phyloP scores from a whole-genome alignment of 2,113 vertebrate genomes.

The Gracilinanus agilis region DNA sequence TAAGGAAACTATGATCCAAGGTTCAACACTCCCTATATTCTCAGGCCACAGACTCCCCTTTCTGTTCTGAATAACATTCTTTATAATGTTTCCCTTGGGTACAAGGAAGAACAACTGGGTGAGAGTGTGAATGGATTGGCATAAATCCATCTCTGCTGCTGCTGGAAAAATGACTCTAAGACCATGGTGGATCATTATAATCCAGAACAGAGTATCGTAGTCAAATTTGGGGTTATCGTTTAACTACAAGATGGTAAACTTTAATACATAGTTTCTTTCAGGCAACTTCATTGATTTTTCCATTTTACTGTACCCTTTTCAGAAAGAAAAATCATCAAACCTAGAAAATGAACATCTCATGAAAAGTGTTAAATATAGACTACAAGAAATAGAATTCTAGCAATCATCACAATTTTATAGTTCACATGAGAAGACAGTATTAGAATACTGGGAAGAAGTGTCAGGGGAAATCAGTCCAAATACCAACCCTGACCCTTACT shows the following conservation, averaged over 20 bases:
- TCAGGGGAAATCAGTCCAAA: background rate
- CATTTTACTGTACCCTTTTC: background rate
- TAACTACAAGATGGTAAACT: background rate
- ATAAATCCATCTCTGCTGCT: background rate
- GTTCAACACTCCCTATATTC: background rate
- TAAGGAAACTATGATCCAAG: background rate
- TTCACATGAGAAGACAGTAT: background rate
- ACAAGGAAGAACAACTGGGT: background rate
- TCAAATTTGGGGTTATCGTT: background rate
- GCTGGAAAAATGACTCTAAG: background rate
- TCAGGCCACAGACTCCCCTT: background rate
- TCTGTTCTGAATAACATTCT: background rate
- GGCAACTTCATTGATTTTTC: background rate
- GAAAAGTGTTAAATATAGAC: background rate
- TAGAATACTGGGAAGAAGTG: background rate
- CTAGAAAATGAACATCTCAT: background rate
- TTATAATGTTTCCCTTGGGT: background rate
- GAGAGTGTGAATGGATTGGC: background rate
- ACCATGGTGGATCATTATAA: background rate
- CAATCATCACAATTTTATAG: background rate
- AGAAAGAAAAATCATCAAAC: background rate
- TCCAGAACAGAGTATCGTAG: background rate
- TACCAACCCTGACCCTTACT: background rate
- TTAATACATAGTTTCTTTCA: background rate
- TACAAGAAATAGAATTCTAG: background rate